phyloP scores from a whole-genome alignment of 2,797 vertebrate species.

The Poecilia picta region DNA sequence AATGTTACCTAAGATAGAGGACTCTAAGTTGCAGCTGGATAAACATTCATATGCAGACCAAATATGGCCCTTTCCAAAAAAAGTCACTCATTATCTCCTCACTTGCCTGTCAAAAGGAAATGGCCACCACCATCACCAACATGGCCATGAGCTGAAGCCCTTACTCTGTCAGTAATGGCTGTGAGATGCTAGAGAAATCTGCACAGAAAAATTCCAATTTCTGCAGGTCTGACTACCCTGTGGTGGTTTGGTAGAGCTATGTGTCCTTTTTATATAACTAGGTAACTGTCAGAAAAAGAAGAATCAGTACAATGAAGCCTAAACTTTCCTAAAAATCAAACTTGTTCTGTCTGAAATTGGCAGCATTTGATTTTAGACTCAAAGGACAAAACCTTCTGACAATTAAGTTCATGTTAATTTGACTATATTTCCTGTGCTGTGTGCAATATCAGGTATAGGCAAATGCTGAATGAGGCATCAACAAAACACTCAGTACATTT shows the following conservation, averaged over 20 bases:
- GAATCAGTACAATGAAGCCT: not conserved
- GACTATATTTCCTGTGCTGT: not conserved
- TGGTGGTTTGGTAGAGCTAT: constrained; percentile 4
- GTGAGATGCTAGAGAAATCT: constrained; percentile 4
- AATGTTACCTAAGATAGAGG: not conserved
- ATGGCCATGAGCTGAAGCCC: constrained; percentile 13
- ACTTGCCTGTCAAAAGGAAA: constrained; percentile 19
- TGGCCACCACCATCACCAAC: constrained; percentile 9
- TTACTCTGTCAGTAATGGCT: constrained; percentile 17
- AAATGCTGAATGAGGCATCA: not conserved
- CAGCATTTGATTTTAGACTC: constrained; percentile 2
- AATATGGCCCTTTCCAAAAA: constrained; percentile 8
- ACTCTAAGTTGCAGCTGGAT: not conserved
- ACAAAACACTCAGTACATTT: not conserved
- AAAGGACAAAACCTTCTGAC: not conserved
- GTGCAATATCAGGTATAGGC: not conserved
- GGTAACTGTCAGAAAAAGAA: not conserved
- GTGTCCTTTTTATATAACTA: not conserved
- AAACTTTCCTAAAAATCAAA: not conserved
- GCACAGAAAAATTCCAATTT: constrained; percentile 18
- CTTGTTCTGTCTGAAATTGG: not conserved
- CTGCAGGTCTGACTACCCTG: not conserved
- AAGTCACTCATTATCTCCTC: constrained; percentile 17
- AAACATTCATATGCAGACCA: not conserved
- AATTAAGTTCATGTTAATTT: not conserved